These are phyloP conservation scores for Nymphicus hollandicus DNA, from an alignment of 2,113 vertebrate species.

Conservation along the genomic window DNA sequence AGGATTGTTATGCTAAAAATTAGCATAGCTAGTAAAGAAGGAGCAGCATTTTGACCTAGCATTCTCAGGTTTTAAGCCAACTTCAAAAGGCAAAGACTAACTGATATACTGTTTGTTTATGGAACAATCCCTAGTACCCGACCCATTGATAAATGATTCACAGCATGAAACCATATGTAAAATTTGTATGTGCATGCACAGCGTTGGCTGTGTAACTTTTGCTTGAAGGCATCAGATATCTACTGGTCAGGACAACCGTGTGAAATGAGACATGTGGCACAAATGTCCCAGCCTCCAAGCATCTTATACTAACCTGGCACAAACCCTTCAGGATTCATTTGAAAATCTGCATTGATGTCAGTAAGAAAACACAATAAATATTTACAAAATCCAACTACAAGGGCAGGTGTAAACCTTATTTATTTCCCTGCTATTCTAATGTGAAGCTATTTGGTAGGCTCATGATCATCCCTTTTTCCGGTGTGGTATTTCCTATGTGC, in stretches of 20 bases:
- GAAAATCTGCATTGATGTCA: not conserved
- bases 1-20: not conserved
- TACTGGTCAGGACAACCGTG: not conserved
- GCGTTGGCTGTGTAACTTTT: not conserved
- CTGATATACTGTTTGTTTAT: not conserved
- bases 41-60: not conserved
- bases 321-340: not conserved
- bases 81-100: not conserved
- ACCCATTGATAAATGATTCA: not conserved
- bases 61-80: not conserved
- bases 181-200: not conserved
- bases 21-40: not conserved
- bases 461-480: not conserved
- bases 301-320: not conserved
- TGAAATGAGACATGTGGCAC: not conserved
- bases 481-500: not conserved
- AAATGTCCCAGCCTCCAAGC: not conserved
- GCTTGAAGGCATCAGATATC: not conserved
- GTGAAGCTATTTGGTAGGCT: not conserved
- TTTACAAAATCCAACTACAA: not conserved
- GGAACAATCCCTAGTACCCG: not conserved
- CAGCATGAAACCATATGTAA: not conserved
- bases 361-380: not conserved
- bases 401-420: not conserved
- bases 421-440: not conserved